Percentiles rank a stretch among this genome's conserved stretches.
These are phyloP conservation scores for Mastomys natalensis DNA, from an alignment of 2,113 vertebrate genomes.

Conservation along the genomic window DNA sequence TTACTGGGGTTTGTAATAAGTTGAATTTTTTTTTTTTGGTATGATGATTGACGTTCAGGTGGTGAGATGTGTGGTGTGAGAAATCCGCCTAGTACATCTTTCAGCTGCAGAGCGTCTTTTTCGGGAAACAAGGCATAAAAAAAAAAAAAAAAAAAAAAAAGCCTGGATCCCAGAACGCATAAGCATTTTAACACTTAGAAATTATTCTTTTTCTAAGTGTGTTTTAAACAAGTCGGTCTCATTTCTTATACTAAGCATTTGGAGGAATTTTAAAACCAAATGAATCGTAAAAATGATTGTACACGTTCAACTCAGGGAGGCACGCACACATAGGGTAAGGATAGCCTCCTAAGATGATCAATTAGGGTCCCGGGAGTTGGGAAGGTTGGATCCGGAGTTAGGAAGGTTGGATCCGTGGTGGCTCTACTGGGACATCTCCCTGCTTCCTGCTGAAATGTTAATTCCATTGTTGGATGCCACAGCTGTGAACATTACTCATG, in stretches of 20 bases:
- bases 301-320: not conserved
- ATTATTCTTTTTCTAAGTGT: not conserved
- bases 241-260: not conserved
- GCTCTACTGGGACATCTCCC: conserved; percentile 63
- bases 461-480: conserved; percentile 79
- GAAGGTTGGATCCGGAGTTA: not conserved
- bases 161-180: not conserved
- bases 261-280: not conserved
- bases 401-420: conserved; percentile 48
- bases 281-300: not conserved
- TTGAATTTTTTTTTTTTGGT: not conserved
- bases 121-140: not conserved
- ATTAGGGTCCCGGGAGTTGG: conserved; percentile 2
- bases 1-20: not conserved
- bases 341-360: conserved; percentile 35
- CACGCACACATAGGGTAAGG: not conserved
- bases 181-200: conserved; percentile 13
- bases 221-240: not conserved
- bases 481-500: conserved; percentile 82
- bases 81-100: not conserved
- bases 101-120: not conserved
- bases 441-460: conserved; percentile 86
- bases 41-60: not conserved
- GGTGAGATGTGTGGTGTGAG: not conserved
- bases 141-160: conserved; percentile 16